These are phyloP conservation scores for Saccopteryx leptura DNA, from an alignment of 2,113 vertebrate species.

Conservation along the genomic window DNA sequence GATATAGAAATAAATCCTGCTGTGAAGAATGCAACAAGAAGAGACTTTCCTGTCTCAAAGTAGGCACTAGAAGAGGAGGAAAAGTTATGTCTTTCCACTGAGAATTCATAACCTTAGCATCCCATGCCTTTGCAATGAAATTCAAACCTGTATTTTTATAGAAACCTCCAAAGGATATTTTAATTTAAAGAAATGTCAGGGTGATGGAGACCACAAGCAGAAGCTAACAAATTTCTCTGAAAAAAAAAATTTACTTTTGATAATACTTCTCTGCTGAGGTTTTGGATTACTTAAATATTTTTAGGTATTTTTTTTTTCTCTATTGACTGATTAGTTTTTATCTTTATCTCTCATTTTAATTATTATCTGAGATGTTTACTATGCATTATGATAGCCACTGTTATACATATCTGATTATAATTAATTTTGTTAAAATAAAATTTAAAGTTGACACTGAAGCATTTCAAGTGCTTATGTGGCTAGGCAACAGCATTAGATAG, in stretches of 20 bases:
- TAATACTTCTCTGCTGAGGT: neutral
- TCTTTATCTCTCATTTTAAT: neutral
- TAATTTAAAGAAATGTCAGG: conserved; percentile 56
- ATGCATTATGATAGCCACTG: neutral
- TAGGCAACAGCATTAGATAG: neutral
- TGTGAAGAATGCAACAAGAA: neutral
- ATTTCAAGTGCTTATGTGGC: neutral
- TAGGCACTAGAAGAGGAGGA: neutral
- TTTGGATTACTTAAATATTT: neutral
- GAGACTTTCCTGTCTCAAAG: neutral
- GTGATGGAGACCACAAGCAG: neutral
- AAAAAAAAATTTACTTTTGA: neutral
- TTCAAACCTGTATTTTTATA: conserved; percentile 58
- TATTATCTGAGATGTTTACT: neutral
- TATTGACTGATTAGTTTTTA: conserved; percentile 10
- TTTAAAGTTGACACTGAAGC: too few species aligned
- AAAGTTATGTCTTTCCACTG: conserved; percentile 15
- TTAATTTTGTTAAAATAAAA: neutral
- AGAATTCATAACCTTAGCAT: neutral
- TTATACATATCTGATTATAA: neutral
- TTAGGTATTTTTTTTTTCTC: neutral
- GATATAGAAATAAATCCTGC: neutral
- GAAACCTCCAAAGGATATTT: conserved; percentile 50
- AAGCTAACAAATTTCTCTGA: neutral
- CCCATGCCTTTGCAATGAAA: conserved; percentile 44